Conservation (phyloP, 2,888 invertebrate genomes). For the Thera britannica region DNA sequence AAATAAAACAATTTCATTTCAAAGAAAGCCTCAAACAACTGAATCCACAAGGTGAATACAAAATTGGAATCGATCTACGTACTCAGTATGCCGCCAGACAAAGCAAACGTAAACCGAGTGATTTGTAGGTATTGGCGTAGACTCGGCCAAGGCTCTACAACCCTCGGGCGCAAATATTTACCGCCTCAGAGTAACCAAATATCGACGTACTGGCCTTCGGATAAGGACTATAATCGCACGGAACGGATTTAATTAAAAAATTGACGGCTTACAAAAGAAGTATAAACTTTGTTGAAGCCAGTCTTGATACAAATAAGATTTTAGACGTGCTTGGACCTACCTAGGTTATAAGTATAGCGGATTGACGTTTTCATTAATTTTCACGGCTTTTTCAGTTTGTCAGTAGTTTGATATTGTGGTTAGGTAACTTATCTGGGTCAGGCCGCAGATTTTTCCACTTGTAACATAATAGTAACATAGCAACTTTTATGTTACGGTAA, state of each 20-base stretch:
- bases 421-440: no score
- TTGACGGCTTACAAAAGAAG: conserved; percentile 31
- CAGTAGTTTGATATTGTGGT: no score
- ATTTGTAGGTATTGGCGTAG: conserved; percentile 39
- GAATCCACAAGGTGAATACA: conserved; percentile 17
- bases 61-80: conserved; percentile 14
- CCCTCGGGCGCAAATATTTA: conserved; percentile 57
- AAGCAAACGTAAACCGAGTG: conserved; percentile 40
- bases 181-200: conserved; percentile 40
- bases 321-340: background rate
- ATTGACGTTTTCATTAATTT: background rate
- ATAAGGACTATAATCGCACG: conserved; percentile 45
- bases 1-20: background rate
- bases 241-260: conserved; percentile 53
- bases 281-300: conserved; percentile 6
- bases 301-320: background rate
- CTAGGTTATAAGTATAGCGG: background rate
- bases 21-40: conserved; percentile 15
- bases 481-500: no score
- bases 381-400: no score
- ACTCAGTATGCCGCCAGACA: conserved; percentile 32
- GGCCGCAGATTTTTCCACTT: no score
- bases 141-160: conserved; percentile 45
- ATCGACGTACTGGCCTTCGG: conserved; percentile 37
- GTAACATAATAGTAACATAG: no score